phyloP scores from a whole-genome alignment of 2,113 vertebrate species.

The Machaerirhynchus nigripectus region DNA sequence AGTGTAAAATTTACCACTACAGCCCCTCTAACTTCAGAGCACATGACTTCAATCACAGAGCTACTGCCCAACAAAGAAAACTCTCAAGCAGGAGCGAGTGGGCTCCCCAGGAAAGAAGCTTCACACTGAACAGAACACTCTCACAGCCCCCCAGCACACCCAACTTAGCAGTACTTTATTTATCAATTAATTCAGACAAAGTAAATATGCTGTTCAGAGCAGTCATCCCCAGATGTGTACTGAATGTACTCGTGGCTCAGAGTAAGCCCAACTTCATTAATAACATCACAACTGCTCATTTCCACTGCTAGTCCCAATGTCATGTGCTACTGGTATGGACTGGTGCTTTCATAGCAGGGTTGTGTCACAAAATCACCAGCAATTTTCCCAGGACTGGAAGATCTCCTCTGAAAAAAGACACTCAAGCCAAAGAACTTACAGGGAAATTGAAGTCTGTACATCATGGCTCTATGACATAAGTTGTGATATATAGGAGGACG shows the following conservation, averaged over 20 bases:
- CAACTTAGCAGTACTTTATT: not conserved
- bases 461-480: not conserved
- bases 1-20: not conserved
- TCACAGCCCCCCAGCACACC: not conserved
- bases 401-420: not conserved
- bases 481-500: not conserved
- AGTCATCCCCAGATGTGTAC: not conserved
- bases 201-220: not conserved
- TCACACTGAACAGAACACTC: not conserved
- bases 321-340: fast-evolving
- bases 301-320: not conserved
- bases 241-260: not conserved
- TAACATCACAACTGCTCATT: not conserved
- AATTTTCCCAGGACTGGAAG: not conserved
- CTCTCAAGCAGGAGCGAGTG: not conserved
- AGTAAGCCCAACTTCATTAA: not conserved
- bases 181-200: not conserved
- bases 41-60: not conserved
- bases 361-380: not conserved
- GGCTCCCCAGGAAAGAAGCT: not conserved
- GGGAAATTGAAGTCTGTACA: not conserved
- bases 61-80: not conserved
- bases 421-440: not conserved
- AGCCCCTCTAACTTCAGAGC: not conserved
- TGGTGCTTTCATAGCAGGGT: not conserved